These are phyloP conservation scores for Ispidina picta DNA, from an alignment of 2,797 vertebrate genomes.

Conservation along the genomic window DNA sequence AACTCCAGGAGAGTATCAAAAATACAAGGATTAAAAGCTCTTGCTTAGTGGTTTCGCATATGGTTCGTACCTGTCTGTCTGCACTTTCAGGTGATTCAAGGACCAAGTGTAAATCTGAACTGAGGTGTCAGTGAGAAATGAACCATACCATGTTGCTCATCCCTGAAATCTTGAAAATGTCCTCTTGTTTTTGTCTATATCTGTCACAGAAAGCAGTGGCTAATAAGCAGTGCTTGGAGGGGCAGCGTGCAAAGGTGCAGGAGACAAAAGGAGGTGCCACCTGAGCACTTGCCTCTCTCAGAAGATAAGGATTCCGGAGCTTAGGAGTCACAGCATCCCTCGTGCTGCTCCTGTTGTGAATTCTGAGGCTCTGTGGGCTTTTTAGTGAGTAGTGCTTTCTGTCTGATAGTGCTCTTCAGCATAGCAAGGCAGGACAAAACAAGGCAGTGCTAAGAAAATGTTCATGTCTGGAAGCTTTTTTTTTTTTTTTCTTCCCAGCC, in stretches of 20 bases:
- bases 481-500: neutral
- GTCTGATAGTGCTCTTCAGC: neutral
- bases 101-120: neutral
- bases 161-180: neutral
- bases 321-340: constrained; percentile 40
- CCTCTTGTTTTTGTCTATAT: neutral
- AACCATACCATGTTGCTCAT: neutral
- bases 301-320: neutral
- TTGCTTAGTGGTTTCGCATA: neutral
- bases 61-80: neutral
- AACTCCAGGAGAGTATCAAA: neutral
- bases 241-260: neutral
- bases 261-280: neutral
- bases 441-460: neutral
- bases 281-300: neutral
- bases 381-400: constrained; percentile 18
- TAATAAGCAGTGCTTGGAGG: neutral
- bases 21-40: neutral
- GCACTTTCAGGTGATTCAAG: neutral
- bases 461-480: neutral
- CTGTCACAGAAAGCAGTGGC: neutral
- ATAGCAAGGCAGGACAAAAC: neutral
- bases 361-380: neutral
- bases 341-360: neutral
- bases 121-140: neutral